Evolutionary conservation across 2,113 vertebrate species (phyloP).

Genomic region (Oryzias woworae): DNA sequence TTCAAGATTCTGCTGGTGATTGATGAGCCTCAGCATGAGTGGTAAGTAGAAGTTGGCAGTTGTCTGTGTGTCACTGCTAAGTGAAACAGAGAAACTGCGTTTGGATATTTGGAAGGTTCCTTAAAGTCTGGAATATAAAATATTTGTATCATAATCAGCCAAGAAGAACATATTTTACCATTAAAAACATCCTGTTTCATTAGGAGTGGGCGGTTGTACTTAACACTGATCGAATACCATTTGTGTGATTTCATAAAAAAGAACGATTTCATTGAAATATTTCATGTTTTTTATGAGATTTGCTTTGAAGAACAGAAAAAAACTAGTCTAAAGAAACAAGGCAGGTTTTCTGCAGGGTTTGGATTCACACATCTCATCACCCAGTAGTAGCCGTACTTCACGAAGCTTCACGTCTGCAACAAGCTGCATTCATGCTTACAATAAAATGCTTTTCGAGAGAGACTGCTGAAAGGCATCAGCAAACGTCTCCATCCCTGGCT

Average conservation of each 20-base stretch:
- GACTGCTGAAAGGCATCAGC: slow-evolving; percentile 4
- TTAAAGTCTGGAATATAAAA: slow-evolving; percentile 5
- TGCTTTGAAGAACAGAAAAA: slow-evolving; percentile 46
- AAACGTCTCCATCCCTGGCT: slow-evolving; percentile 25
- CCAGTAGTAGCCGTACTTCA: neutral
- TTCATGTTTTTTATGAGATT: neutral
- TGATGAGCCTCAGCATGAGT: slow-evolving; percentile 91
- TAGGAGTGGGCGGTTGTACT: slow-evolving; percentile 7
- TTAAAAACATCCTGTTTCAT: slow-evolving; percentile 14
- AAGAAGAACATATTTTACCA: slow-evolving; percentile 21
- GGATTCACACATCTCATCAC: slow-evolving; percentile 33
- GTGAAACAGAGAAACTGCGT: slow-evolving; percentile 1
- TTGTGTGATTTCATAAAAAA: slow-evolving; percentile 6
- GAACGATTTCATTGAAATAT: neutral
- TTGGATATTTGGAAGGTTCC: slow-evolving; percentile 4
- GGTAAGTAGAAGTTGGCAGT: slow-evolving; percentile 77
- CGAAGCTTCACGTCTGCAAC: slow-evolving; percentile 13
- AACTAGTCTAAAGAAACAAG: slow-evolving; percentile 44
- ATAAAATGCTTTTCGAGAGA: slow-evolving; percentile 3
- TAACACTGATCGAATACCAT: slow-evolving; percentile 5
- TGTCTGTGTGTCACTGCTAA: slow-evolving; percentile 5
- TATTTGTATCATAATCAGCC: slow-evolving; percentile 24
- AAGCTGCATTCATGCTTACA: neutral
- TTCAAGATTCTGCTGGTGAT: slow-evolving; percentile 94
- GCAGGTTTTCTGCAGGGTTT: slow-evolving; percentile 35